Base-by-base conservation (phyloP, 2,113 vertebrate species). In the Heloderma charlesbogerti region DNA sequence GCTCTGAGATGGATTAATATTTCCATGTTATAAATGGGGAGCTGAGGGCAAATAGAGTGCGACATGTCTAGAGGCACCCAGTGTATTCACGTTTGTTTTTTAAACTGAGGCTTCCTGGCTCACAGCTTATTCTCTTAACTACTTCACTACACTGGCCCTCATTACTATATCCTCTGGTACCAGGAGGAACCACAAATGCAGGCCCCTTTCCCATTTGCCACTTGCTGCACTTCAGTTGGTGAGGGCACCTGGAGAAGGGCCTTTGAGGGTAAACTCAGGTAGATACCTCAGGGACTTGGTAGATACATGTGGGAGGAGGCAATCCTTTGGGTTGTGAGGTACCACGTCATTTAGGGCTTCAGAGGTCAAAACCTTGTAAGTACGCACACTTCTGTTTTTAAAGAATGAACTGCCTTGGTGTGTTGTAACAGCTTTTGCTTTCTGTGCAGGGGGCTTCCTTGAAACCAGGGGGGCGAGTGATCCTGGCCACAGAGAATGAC, bases 401-500 rank as follows among this genome's bases (percentile, higher is more conserved):
- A 31, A 0, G 0, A 16, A 84, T 83, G 74, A 93, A 86, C 77
- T 45, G 91, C 71, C 25, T 48, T 85, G 9, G 74, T 12, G 91
- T 95, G 95, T 25, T 81, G 74, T 63, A 1, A 91, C 60, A 7
- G 25, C 29, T 86, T 45, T 92, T 69, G 87, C 69, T 96, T 95
- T 96, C 40, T 86, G 95, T 93, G 91, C 97, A 98, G 98, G 94
- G 97, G 96, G 97, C 97, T 25, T 95, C 98, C 94, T 98, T 97
- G 83, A 99, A 98, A 88, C 98, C 98, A 37, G 98, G 98, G 69
- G 98, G 98, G 86, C 96, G 99, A 90, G 98, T 99, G 96, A 99
- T 99, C 96, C 95, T 99, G 97, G 99, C 99, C 93, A 99, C 99
- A 1, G 99, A 99, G 97, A 99, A 99, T 2, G 99, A 99, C 96